Percentiles rank a stretch among this genome's conserved stretches.
These are phyloP conservation scores for Aelia acuminata DNA, from an alignment of 2,888 invertebrate species.

Conservation along the genomic window DNA sequence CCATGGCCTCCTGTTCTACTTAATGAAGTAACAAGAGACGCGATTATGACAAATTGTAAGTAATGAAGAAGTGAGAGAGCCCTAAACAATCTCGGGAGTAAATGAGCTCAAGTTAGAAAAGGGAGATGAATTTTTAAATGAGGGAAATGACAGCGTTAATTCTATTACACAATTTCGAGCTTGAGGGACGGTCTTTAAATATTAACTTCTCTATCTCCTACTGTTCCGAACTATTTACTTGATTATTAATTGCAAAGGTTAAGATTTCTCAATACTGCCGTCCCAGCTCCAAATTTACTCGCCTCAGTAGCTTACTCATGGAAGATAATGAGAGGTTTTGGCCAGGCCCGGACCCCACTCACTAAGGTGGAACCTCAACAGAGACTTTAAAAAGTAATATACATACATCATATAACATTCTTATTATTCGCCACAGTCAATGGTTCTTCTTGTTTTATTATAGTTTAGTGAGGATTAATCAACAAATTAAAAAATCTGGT, in stretches of 20 bases:
- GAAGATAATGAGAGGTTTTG: too few relatives aligned
- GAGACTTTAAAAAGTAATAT: too few relatives aligned
- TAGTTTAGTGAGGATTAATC: too few relatives aligned
- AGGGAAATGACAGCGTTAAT: neutral
- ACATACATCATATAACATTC: too few relatives aligned
- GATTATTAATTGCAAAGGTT: constrained; percentile 1
- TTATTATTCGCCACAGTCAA: too few relatives aligned
- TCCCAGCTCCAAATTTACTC: neutral
- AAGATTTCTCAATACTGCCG: neutral
- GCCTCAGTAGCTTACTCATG: too few relatives aligned
- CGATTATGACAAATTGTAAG: neutral
- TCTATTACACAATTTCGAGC: neutral
- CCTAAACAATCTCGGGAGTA: neutral
- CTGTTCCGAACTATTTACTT: neutral
- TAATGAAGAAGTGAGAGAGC: neutral
- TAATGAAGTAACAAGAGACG: neutral
- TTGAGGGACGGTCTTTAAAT: neutral
- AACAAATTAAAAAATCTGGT: too few relatives aligned
- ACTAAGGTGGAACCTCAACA: too few relatives aligned
- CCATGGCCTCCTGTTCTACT: neutral
- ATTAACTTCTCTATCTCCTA: neutral
- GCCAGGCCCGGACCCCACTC: too few relatives aligned
- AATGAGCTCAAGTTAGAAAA: neutral
- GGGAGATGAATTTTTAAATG: neutral
- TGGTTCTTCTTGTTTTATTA: too few relatives aligned